A percentile compares a stretch with the other conserved stretches of the same genome.
Conservation (phyloP, 2,888 invertebrate genomes). For the Limnephilus lunatus region DNA sequence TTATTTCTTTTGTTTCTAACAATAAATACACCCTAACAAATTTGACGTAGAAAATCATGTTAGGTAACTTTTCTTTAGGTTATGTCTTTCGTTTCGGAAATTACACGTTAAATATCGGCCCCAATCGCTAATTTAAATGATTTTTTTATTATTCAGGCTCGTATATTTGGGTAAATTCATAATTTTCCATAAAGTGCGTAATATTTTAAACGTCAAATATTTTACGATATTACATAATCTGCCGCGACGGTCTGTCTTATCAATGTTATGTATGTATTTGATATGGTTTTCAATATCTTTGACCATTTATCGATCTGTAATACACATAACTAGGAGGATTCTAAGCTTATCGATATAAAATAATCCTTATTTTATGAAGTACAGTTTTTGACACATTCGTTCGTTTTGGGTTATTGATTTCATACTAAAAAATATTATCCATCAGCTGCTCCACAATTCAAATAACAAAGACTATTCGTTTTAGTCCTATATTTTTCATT, state of each 20-base stretch:
- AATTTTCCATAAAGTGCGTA: background rate
- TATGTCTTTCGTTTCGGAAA: constrained; percentile 4
- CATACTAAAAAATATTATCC: background rate
- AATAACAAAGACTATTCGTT: background rate
- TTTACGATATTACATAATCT: constrained; percentile 41
- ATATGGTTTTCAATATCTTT: background rate
- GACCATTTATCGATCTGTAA: background rate
- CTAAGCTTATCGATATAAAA: background rate
- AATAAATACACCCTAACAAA: background rate
- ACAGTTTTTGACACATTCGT: background rate
- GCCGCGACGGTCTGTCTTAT: constrained; percentile 28
- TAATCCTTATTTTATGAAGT: background rate
- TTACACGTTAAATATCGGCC: constrained; percentile 7
- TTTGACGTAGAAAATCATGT: constrained; percentile 39
- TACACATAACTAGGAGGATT: background rate
- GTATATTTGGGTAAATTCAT: background rate
- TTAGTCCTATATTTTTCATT: background rate
- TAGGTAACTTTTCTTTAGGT: constrained; percentile 44
- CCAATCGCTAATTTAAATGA: background rate
- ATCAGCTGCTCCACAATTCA: background rate
- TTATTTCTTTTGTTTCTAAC: background rate
- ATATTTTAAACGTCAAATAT: constrained; percentile 20
- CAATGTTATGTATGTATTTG: background rate
- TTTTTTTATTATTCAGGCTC: background rate
- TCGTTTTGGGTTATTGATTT: background rate